These are phyloP conservation scores for Epicampocera succincta DNA, from an alignment of 2,888 invertebrate species.

Conservation along the genomic window DNA sequence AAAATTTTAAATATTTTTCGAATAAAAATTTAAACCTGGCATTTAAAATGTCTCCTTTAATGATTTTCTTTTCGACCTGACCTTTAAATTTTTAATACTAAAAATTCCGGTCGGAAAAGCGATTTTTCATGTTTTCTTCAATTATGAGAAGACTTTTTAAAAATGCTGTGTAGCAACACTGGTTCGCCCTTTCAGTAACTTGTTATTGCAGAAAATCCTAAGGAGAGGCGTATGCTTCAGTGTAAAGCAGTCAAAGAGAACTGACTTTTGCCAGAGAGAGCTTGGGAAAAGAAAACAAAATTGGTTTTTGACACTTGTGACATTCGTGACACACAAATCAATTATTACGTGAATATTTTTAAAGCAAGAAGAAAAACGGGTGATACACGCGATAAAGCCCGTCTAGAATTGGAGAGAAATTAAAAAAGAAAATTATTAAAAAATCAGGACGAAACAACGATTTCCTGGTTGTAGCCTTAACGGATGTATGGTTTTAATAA, in stretches of 20 bases:
- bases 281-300: neutral
- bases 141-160: neutral
- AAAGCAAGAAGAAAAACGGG: constrained; percentile 16
- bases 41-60: too few relatives aligned
- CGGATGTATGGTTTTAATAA: constrained; percentile 21
- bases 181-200: neutral
- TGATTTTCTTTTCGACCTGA: too few relatives aligned
- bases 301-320: constrained; percentile 71
- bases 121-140: neutral
- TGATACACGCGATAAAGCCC: constrained; percentile 62
- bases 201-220: neutral
- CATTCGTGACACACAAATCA: constrained; percentile 76
- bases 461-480: constrained; percentile 61
- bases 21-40: too few relatives aligned
- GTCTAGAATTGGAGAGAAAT: constrained; percentile 32
- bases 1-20: too few relatives aligned
- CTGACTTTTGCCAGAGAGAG: neutral
- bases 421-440: constrained; percentile 10
- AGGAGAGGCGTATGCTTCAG: neutral
- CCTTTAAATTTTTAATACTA: too few relatives aligned
- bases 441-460: constrained; percentile 34
- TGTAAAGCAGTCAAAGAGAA: constrained; percentile 17
- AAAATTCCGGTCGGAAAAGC: neutral
- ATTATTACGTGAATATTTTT: constrained; percentile 79
- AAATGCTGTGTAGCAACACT: constrained; percentile 9